Conservation (phyloP, 2,113 vertebrate genomes). For the Odontesthes bonariensis region DNA sequence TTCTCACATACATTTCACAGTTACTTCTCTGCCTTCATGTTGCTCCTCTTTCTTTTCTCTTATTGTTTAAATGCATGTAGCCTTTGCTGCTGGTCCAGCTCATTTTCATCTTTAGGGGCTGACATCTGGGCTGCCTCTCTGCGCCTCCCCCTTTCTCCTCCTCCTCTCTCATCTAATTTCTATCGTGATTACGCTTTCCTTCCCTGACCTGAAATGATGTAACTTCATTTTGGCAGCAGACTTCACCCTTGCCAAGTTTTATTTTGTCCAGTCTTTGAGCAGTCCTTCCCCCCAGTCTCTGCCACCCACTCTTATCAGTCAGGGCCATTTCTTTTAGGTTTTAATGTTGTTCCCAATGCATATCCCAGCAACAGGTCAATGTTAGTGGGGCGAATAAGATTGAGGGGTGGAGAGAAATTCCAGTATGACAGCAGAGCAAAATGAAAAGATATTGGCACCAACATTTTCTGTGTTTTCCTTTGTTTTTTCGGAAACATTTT, state of each 20-base stretch:
- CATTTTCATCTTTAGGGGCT: slow-evolving; percentile 68
- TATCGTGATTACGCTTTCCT: slow-evolving; percentile 74
- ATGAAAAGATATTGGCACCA: background rate
- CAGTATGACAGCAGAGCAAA: slow-evolving; percentile 18
- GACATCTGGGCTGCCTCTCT: slow-evolving; percentile 63
- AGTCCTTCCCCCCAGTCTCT: slow-evolving; percentile 32
- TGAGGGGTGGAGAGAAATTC: slow-evolving; percentile 3
- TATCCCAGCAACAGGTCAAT: slow-evolving; percentile 43
- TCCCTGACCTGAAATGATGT: slow-evolving; percentile 76
- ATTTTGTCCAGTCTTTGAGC: slow-evolving; percentile 54
- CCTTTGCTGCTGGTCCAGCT: slow-evolving; percentile 20
- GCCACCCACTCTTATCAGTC: slow-evolving; percentile 37
- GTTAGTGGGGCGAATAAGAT: slow-evolving; percentile 27
- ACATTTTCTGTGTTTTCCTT: too few relatives aligned
- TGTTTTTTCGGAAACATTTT: too few relatives aligned
- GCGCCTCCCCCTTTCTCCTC: slow-evolving; percentile 30
- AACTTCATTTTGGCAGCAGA: slow-evolving; percentile 74
- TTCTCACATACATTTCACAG: background rate
- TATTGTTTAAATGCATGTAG: slow-evolving; percentile 6
- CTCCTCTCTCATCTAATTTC: slow-evolving; percentile 61
- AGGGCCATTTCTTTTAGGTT: slow-evolving; percentile 48
- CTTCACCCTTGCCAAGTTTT: slow-evolving; percentile 55
- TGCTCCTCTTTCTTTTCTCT: background rate
- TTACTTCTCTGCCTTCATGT: background rate
- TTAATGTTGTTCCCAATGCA: slow-evolving; percentile 66